These are phyloP conservation scores for Numenius phaeopus DNA, from an alignment of 2,797 vertebrate species.

Conservation along the genomic window DNA sequence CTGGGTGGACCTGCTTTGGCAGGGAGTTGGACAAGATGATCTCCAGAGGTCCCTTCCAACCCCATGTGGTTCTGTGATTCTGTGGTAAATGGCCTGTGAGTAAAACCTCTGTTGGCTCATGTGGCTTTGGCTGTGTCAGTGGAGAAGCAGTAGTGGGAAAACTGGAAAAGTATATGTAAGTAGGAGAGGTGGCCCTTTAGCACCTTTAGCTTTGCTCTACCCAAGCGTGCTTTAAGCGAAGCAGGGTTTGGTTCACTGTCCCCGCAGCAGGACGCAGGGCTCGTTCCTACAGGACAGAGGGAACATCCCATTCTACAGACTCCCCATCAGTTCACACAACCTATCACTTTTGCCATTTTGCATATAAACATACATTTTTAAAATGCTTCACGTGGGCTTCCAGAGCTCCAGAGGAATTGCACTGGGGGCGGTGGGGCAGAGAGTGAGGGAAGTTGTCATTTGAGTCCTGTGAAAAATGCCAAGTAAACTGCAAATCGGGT, in stretches of 20 bases:
- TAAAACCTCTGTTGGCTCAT: background rate
- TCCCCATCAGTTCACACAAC: background rate
- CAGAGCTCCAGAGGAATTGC: background rate
- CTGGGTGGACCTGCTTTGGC: too few species aligned
- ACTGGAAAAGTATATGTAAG: background rate
- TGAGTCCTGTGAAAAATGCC: background rate
- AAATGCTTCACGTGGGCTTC: background rate
- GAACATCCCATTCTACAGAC: background rate
- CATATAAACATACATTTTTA: background rate
- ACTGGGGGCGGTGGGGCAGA: background rate
- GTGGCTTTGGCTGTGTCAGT: background rate
- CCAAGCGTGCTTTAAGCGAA: background rate
- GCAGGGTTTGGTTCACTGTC: background rate
- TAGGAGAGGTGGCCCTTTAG: background rate
- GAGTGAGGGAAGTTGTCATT: background rate
- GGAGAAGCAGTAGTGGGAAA: background rate
- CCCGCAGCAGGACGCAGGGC: rapidly evolving
- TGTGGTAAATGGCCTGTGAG: background rate
- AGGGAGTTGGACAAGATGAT: too few species aligned
- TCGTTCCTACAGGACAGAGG: background rate
- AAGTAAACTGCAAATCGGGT: background rate
- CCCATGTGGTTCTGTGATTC: too few species aligned
- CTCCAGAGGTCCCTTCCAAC: too few species aligned
- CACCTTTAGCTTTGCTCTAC: background rate
- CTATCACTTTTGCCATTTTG: background rate